These are phyloP conservation scores for Brachyopa scutellaris DNA, from an alignment of 2,888 invertebrate genomes.

Conservation along the genomic window DNA sequence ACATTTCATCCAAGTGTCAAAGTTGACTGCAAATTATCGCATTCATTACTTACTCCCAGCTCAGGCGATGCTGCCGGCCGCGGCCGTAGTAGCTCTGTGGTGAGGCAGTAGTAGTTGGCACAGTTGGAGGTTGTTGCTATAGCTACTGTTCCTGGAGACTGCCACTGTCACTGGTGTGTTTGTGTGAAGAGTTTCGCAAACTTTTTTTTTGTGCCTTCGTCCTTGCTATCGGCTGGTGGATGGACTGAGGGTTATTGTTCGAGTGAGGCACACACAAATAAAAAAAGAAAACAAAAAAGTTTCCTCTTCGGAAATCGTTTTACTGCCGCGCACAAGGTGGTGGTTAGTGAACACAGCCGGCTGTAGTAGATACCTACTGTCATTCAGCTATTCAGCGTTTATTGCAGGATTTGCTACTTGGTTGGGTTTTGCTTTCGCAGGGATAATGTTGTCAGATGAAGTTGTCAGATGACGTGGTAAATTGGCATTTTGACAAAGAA, in stretches of 20 bases:
- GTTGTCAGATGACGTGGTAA: conserved; percentile 38
- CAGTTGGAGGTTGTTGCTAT: conserved; percentile 30
- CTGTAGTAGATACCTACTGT: conserved; percentile 21
- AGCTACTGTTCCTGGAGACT: not conserved
- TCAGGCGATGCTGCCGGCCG: conserved; percentile 29
- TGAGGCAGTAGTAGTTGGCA: conserved; percentile 34
- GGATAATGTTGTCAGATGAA: conserved; percentile 35
- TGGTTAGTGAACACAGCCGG: conserved; percentile 30
- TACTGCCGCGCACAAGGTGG: conserved; percentile 31
- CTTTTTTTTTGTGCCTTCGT: not conserved
- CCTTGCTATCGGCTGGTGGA: not conserved
- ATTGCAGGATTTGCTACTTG: conserved; percentile 48
- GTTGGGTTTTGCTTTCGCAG: conserved; percentile 3
- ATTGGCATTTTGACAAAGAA: too few relatives aligned
- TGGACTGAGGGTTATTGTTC: conserved; percentile 25
- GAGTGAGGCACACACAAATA: not conserved
- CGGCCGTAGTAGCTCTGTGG: conserved; percentile 25
- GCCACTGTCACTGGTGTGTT: too few relatives aligned
- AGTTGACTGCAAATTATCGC: conserved; percentile 72
- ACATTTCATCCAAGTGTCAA: conserved; percentile 73
- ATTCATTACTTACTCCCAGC: conserved; percentile 67
- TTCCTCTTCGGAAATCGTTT: conserved; percentile 59
- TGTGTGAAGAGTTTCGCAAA: too few relatives aligned
- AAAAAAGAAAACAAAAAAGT: conserved; percentile 27
- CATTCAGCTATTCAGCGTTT: conserved; percentile 50